These are phyloP conservation scores for Pachypanchax playfairii DNA, from an alignment of 2,113 vertebrate species.

Conservation along the genomic window DNA sequence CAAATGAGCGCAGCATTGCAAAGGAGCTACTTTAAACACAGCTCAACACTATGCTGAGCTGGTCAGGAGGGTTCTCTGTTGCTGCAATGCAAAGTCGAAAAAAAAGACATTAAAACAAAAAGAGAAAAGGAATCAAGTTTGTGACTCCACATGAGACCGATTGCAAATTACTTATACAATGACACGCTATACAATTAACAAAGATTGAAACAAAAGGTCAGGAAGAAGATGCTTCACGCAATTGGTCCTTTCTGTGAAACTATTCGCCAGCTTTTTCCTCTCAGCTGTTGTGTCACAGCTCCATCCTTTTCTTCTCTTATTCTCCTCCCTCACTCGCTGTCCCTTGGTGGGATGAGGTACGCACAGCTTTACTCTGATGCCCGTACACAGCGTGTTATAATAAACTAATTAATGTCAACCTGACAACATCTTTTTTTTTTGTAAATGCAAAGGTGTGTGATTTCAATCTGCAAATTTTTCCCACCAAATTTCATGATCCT, in stretches of 20 bases:
- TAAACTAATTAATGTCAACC: constrained; percentile 11
- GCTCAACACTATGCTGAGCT: constrained; percentile 39
- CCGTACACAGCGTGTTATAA: not conserved
- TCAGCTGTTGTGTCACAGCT: constrained; percentile 27
- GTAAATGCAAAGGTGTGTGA: not conserved
- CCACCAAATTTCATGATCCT: too few relatives aligned
- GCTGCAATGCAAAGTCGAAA: not conserved
- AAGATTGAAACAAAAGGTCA: constrained; percentile 56
- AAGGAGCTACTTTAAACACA: constrained; percentile 31
- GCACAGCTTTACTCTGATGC: constrained; percentile 2
- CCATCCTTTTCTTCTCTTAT: constrained; percentile 30
- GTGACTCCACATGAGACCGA: constrained; percentile 9
- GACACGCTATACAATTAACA: constrained; percentile 37
- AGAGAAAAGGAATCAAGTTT: constrained; percentile 2
- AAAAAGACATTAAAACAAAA: constrained; percentile 15
- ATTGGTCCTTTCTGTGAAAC: constrained; percentile 33
- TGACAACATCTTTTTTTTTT: not conserved
- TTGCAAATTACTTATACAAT: constrained; percentile 39
- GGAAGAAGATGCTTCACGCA: constrained; percentile 33
- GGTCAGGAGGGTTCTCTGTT: constrained; percentile 15
- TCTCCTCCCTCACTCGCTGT: constrained; percentile 52
- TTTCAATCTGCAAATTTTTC: constrained; percentile 16
- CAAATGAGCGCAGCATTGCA: constrained; percentile 39
- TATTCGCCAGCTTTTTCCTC: constrained; percentile 28
- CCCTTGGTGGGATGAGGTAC: constrained; percentile 75